Evolutionary conservation across 2,797 vertebrate genomes (phyloP), one percentile per base, ranked within the genome.

Genomic region (Lepidocolaptes lacrymiger): DNA sequence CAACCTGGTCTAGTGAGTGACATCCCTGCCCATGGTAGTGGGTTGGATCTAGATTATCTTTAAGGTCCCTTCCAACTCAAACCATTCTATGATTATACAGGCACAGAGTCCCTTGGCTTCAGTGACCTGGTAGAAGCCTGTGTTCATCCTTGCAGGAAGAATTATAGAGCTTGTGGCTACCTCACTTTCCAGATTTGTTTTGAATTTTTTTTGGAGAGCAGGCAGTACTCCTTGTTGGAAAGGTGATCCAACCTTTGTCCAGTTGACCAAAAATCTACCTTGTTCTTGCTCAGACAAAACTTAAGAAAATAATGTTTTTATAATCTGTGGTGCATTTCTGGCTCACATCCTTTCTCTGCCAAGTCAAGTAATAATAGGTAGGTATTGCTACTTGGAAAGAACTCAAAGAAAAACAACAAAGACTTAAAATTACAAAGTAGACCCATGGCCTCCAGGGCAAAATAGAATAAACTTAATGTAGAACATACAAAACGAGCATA

Each of bases 341-440:
- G 36, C 67, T 91, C 52, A 32, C 67, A 85, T 67, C 10, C 63
- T 91, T 89, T 63, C 74, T 76, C 59, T 85, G 94, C 88, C 95
- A 96, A 96, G 74, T 76, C 93, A 91, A 95, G 93, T 94, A 93
- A 91, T 96, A 94, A 79, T 67, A 82, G 71, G 80, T 54, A 90
- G 59, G 59, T 84, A 49, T 36, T 87, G 48, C 52, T 90, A 52
- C 59, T 36, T 95, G 92, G 93, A 93, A 82, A 87, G 67, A 66
- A 64, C 37, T 95, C 83, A 94, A 77, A 94, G 82, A 85, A 89
- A 84, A 22, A 64, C 86, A 93, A 79, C 48, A 75, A 95, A 82
- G 67, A 69, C 71, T 91, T 85, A 26, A 26, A 86, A 94, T 93
- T 92, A 46, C 36, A 74, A 82, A 89, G 59, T 51, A 96, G 51